These are phyloP conservation scores for Platyura marginata DNA, from an alignment of 1,140 invertebrate genomes.

Conservation along the genomic window DNA sequence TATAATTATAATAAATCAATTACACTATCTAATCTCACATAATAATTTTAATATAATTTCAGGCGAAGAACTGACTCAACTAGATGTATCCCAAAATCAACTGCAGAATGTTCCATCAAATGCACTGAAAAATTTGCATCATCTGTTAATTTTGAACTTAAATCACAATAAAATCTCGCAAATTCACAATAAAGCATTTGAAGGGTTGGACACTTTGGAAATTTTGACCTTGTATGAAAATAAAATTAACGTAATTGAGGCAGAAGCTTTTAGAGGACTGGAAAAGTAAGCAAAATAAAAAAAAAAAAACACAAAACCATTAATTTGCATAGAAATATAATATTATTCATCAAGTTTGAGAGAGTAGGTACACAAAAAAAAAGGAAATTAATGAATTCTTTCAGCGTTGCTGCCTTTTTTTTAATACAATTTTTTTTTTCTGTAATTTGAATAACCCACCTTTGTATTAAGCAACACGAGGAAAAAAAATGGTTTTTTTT, in stretches of 20 bases:
- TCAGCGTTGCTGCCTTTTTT: no score
- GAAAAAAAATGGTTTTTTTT: conserved; percentile 6
- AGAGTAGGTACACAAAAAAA: no score
- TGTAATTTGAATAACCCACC: not conserved
- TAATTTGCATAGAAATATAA: no score
- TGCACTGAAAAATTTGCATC: conserved; percentile 58
- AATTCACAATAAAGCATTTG: conserved; percentile 59
- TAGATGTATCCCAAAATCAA: conserved; percentile 67
- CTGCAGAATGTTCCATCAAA: conserved; percentile 55
- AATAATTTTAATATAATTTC: not conserved
- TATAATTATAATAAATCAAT: no score
- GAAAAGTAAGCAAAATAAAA: conserved; percentile 63
- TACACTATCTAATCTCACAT: no score
- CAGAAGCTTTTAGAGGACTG: conserved; percentile 63
- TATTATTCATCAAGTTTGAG: no score
- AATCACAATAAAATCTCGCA: conserved; percentile 71
- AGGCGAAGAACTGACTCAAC: conserved; percentile 65
- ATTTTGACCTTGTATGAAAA: conserved; percentile 79
- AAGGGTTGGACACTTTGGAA: conserved; percentile 66
- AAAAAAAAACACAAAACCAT: no score
- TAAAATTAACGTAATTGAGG: conserved; percentile 54
- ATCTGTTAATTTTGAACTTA: conserved; percentile 70
- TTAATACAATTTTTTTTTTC: no score
- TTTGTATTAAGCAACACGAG: not conserved
- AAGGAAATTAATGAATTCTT: no score